Evolutionary conservation across 2,888 invertebrate genomes (phyloP).

Genomic region (Villa cingulata): DNA sequence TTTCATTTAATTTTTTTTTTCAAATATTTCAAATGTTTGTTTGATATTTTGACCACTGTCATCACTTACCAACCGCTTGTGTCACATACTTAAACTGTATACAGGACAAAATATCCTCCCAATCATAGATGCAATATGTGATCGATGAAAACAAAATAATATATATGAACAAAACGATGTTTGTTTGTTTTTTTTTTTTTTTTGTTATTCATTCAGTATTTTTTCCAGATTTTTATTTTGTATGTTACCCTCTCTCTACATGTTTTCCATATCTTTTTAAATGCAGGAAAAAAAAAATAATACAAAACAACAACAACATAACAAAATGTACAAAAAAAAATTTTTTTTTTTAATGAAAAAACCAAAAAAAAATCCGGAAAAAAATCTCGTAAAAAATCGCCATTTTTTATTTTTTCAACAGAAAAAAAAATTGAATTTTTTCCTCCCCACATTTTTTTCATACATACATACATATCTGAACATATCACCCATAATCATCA

Average conservation of each 20-base stretch:
- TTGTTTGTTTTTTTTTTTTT: too few relatives aligned
- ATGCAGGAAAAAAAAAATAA: constrained; percentile 2
- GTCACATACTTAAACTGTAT: constrained; percentile 15
- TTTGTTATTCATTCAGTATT: too few relatives aligned
- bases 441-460: neutral
- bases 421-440: neutral
- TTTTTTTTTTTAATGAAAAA: too few relatives aligned
- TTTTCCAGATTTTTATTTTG: too few relatives aligned
- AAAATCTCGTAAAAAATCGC: too few relatives aligned
- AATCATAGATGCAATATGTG: constrained; percentile 16
- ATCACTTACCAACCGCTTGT: constrained; percentile 14
- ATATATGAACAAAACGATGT: too few relatives aligned
- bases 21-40: constrained; percentile 7
- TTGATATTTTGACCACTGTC: constrained; percentile 9
- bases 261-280: neutral
- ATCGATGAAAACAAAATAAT: constrained; percentile 16
- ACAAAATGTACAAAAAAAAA: neutral
- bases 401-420: neutral
- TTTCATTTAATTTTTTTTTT: too few relatives aligned
- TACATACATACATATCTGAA: neutral
- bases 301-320: neutral
- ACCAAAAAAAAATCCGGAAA: too few relatives aligned
- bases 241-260: neutral
- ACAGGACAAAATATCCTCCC: constrained; percentile 12
- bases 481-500: neutral